Percentiles rank a stretch among this genome's conserved stretches.
Conservation (phyloP, 2,113 vertebrate species). For the Otocyon megalotis region DNA sequence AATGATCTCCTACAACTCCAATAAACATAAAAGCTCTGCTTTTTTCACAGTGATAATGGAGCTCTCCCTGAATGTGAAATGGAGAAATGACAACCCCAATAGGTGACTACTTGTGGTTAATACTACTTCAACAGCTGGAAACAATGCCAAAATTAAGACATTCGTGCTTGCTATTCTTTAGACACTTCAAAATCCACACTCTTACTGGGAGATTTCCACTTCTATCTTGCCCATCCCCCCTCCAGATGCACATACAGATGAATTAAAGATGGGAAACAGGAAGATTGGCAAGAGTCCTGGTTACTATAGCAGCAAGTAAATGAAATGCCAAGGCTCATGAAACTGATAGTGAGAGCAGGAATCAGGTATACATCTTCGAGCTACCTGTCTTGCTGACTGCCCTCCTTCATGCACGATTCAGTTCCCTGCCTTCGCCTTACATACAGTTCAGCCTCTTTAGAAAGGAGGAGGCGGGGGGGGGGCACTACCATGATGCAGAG, state of each 20-base stretch:
- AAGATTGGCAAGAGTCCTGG: slow-evolving; percentile 71
- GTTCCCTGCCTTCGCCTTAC: neutral
- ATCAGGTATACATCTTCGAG: neutral
- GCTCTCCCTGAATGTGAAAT: neutral
- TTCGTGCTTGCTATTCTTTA: neutral
- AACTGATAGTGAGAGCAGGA: neutral
- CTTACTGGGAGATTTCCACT: slow-evolving; percentile 12
- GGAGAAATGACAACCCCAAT: neutral
- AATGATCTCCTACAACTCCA: neutral
- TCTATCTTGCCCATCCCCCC: neutral
- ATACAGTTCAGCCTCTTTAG: neutral
- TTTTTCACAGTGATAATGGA: neutral
- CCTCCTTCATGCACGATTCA: neutral
- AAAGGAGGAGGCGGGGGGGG: neutral
- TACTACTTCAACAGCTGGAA: neutral
- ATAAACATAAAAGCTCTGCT: neutral
- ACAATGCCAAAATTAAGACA: neutral
- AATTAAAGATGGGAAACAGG: slow-evolving; percentile 60
- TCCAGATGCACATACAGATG: slow-evolving; percentile 54
- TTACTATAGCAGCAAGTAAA: slow-evolving; percentile 76
- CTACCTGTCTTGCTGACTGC: neutral
- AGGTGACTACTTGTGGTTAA: neutral
- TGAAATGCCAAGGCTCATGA: slow-evolving; percentile 54
- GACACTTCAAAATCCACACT: neutral
- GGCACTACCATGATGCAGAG: neutral